These are phyloP conservation scores for Castor canadensis DNA, from an alignment of 2,113 vertebrate genomes.

Conservation along the genomic window DNA sequence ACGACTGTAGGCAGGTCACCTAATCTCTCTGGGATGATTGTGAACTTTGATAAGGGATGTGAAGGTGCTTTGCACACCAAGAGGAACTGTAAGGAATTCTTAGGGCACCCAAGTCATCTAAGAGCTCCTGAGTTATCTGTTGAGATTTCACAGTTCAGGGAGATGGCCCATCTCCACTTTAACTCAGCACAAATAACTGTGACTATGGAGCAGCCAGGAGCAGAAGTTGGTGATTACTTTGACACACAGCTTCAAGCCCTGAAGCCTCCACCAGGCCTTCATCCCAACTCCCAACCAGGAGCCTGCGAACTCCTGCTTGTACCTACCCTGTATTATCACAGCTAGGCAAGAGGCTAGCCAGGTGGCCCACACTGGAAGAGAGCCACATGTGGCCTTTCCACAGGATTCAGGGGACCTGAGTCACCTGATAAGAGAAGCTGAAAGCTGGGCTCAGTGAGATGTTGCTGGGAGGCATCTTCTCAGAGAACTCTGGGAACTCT, in stretches of 20 bases:
- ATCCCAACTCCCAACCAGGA: background rate
- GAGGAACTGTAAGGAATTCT: conserved; percentile 13
- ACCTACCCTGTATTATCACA: background rate
- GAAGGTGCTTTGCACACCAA: background rate
- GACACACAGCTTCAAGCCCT: background rate
- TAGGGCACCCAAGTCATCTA: background rate
- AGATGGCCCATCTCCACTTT: background rate
- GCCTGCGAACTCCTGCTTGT: background rate
- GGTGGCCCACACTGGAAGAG: background rate
- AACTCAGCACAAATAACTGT: background rate
- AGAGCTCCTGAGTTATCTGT: background rate
- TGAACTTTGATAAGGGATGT: background rate
- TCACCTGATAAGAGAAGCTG: background rate
- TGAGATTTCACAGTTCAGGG: conserved; percentile 22
- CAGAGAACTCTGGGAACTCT: background rate
- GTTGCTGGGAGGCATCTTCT: background rate
- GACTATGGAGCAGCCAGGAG: background rate
- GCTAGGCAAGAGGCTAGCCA: background rate
- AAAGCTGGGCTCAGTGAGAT: background rate
- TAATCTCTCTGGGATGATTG: background rate
- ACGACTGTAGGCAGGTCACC: background rate
- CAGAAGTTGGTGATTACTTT: background rate
- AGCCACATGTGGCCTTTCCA: background rate
- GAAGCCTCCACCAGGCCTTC: background rate
- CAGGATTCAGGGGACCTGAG: background rate